phyloP scores from a whole-genome alignment of 2,888 invertebrate species.

The Athrips mouffetella region DNA sequence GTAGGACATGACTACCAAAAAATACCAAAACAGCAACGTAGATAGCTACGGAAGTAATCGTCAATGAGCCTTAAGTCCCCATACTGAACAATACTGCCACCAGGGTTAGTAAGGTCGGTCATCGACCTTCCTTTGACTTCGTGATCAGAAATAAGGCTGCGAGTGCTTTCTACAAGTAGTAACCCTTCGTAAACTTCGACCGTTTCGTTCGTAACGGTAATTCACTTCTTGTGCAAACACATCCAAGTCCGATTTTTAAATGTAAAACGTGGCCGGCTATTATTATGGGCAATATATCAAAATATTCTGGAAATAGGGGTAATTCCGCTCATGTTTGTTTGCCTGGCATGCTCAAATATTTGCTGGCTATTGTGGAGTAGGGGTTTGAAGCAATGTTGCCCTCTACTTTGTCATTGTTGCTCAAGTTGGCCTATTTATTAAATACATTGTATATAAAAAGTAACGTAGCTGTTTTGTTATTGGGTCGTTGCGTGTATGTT shows the following conservation, averaged over 20 bases:
- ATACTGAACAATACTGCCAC: no score
- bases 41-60: no score
- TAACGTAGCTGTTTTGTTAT: no score
- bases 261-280: slow-evolving; percentile 55
- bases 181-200: background rate
- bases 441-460: no score
- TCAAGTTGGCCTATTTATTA: slow-evolving; percentile 16
- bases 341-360: background rate
- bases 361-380: background rate
- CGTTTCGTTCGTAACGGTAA: slow-evolving; percentile 43
- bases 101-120: no score
- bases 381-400: background rate
- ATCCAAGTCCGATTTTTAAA: slow-evolving; percentile 62
- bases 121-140: no score
- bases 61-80: no score
- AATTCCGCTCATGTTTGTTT: slow-evolving; percentile 61
- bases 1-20: no score
- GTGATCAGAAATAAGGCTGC: no score
- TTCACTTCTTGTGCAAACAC: slow-evolving; percentile 56
- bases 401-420: slow-evolving; percentile 1
- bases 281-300: slow-evolving; percentile 75
- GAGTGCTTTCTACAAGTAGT: no score
- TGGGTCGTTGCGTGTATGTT: no score
- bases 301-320: slow-evolving; percentile 63
- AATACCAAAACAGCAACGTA: no score